phyloP scores from a whole-genome alignment of 2,113 vertebrate species.

The Microtus pennsylvanicus region DNA sequence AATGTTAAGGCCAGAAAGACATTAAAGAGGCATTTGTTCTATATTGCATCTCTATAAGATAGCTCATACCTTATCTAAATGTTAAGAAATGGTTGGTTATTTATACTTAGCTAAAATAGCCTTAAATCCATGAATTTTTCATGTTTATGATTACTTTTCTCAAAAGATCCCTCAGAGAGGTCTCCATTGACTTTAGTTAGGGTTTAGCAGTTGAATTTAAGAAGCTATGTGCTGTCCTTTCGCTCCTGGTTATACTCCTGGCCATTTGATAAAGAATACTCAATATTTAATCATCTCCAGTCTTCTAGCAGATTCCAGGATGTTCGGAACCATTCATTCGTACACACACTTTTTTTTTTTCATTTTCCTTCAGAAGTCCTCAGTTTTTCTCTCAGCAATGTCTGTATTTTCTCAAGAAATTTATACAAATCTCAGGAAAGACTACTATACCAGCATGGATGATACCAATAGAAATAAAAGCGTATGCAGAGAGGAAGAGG shows the following conservation, averaged over 20 bases:
- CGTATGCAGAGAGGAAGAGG: neutral
- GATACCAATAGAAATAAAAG: neutral
- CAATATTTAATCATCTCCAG: neutral
- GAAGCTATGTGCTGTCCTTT: neutral
- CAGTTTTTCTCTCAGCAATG: neutral
- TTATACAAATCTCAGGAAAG: neutral
- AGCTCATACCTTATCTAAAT: neutral
- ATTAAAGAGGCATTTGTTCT: neutral
- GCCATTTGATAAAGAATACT: neutral
- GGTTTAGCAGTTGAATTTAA: conserved; percentile 22
- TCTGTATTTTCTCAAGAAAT: conserved; percentile 12
- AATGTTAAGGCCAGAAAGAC: neutral
- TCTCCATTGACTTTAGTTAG: neutral
- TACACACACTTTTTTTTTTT: neutral
- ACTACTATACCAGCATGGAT: neutral
- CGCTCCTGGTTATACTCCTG: neutral
- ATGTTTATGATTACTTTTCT: neutral
- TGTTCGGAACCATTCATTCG: conserved; percentile 51
- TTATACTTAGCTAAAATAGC: neutral
- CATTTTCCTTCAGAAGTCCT: neutral
- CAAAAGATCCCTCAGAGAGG: neutral
- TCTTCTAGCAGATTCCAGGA: neutral
- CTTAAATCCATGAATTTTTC: neutral
- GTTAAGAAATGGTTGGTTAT: neutral
- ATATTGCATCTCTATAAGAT: neutral